Base-by-base conservation (phyloP, 2,113 vertebrate genomes). In the Anser brachyrhynchus region DNA sequence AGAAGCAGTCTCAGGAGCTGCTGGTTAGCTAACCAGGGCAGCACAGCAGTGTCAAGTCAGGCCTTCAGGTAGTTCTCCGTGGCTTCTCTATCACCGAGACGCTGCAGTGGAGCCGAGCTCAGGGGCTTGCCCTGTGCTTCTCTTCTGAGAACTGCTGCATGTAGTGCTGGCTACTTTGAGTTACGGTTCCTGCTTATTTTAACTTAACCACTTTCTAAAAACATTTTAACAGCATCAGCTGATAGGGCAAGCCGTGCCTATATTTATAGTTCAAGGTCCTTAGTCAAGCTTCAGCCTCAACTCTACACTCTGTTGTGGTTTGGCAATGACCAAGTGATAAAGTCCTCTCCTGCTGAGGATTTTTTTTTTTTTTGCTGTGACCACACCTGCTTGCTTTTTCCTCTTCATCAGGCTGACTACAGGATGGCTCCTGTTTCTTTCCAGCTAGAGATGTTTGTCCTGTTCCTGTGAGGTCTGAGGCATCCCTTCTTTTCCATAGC, bases 291-390 rank as follows among this genome's bases (percentile, higher is more conserved):
- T 35, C 46, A 39, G n/a, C 77, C 67, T 92, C 64, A 62, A 57
- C 80, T 91, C 73, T 46, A 12, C 23, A 14, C 28, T 35, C 23
- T 51, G 35, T 14, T 55, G 51, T 84, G n/a, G 33, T 74, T 95
- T 93, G 55, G 85, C 54, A 84, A 88, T 80, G 78, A 90, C 82
- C 49, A 70, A 90, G 49, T 44, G 66, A 95, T 76, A 85, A 94
- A 91, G 33, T 66, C 46, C 11, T 83, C 62, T 70, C 76, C 49
- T 77, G 59, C 61, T 80, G 61, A 39, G 66, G 61, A 77, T 92
- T 46, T 78, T 52, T 23, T 51, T 46, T 57, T 20, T 8, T 28
- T 92, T 86, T 90, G 59, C 76, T 81, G 44, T 72, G 65, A 33
- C 69, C 79, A 90, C 61, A 28, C 67, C 78, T 82, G 55, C 82